Percentiles rank a stretch among this genome's conserved stretches.
Conservation (phyloP, 2,113 vertebrate genomes). For the Suncus etruscus region DNA sequence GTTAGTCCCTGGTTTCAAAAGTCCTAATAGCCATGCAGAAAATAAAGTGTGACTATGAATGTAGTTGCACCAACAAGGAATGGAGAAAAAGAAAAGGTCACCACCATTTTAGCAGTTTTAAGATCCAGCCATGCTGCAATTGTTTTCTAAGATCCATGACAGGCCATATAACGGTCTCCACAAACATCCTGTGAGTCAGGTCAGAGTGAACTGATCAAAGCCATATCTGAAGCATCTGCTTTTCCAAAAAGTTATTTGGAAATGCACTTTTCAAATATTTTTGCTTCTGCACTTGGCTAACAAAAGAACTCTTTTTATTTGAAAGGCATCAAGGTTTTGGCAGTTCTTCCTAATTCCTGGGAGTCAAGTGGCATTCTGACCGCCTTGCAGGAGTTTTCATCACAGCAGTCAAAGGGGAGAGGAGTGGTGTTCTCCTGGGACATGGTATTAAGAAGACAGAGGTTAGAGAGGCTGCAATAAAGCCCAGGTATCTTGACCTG, state of each 20-base stretch:
- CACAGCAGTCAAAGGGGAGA: neutral
- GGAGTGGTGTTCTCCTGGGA: neutral
- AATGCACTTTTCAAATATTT: slow-evolving; percentile 59
- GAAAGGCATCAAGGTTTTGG: slow-evolving; percentile 7
- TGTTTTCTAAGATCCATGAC: slow-evolving; percentile 27
- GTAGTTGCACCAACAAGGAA: neutral
- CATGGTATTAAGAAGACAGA: neutral
- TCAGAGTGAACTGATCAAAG: slow-evolving; percentile 41
- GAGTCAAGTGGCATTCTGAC: slow-evolving; percentile 30
- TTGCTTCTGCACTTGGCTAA: slow-evolving; percentile 27
- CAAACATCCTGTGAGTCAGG: neutral
- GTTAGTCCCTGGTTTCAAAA: slow-evolving; percentile 19
- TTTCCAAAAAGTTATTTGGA: slow-evolving; percentile 34
- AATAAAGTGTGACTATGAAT: neutral
- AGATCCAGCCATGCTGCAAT: slow-evolving; percentile 24
- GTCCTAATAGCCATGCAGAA: neutral
- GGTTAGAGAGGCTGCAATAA: neutral
- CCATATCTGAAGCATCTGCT: neutral
- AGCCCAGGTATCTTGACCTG: neutral
- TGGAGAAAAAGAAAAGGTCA: neutral
- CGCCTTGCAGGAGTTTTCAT: neutral
- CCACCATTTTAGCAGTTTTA: neutral
- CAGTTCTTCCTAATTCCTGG: slow-evolving; percentile 43
- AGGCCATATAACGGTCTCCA: neutral
- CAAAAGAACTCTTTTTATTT: slow-evolving; percentile 32